Evolutionary conservation across 2,888 invertebrate species (phyloP), one percentile per base, ranked within the genome.

Genomic region (Lepetodrilus schrolli): DNA sequence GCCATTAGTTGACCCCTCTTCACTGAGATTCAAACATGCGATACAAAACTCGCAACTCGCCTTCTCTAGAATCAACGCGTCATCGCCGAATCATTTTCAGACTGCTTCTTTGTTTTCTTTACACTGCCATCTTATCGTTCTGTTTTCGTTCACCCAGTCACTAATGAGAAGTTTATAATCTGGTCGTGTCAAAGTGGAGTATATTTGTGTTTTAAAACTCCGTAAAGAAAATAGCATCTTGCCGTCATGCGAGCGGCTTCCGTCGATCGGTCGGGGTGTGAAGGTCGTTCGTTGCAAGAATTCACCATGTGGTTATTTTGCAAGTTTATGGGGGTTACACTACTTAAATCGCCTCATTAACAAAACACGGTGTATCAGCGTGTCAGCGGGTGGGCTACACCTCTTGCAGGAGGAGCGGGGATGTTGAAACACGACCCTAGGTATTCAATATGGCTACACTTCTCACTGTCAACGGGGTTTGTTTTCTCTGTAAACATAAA

Each of bases 331-430:
- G n/a, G 43, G 43, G 58, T 30, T 30, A 34, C 58, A 34, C 58
- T 58, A 58, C 58, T 58, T 58, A 58, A 58, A 58, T 58, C 58
- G 58, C 58, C 30, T 58, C 58, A 58, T 58, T 58, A 58, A 58
- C 58, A 58, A 23, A 58, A 58, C 58, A 58, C 34, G 58, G n/a
- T 17, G 13, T 30, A 30, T 30, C 58, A 26, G 23, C 13, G 23
- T 13, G 17, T 26, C 58, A 26, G 30, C 58, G 58, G 23, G 58
- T 58, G 58, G 58, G 34, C 58, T 34, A 30, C 23, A 30, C 30
- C 58, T 23, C 58, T 17, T 30, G 58, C 30, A 58, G 58, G 3
- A 1, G 58, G 30, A 34, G 34, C 34, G 17, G 34, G 58, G 17
- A 58, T 58, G 34, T 17, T 17, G 23, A 30, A 58, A 58, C 30